Evolutionary conservation across 2,888 invertebrate genomes (phyloP), one percentile per base, ranked within the genome.

Genomic region (Ormyrus labotus): DNA sequence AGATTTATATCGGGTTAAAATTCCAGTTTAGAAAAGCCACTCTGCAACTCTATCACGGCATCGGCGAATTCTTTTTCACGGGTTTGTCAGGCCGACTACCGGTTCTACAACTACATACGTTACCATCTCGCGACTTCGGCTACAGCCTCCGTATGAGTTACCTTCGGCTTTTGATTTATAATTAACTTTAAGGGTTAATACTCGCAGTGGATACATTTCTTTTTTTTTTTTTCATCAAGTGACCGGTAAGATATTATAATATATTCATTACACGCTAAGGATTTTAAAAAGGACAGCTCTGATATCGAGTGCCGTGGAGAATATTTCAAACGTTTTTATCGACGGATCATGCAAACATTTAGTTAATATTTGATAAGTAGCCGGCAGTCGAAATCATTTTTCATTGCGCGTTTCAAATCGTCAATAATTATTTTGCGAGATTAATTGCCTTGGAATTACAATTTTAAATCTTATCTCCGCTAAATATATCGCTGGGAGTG

Each of bases 11-110:
- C 71, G 69, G 10, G 64, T 50, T 50, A 34, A 57, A 13, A 69
- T 69, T 63, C 76, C 76, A 69, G 76, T 76, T 73, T 79, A 73
- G 71, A 79, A 79, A 79, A 79, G 73, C 53, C 63, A 73, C 73
- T 69, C 68, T 58, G 73, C 67, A 73, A 79, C 73, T 79, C 68
- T 68, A 79, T 73, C 73, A 19, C 68, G 67, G 73, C 73, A 55
- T 55, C 61, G 45, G n/a, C 10, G 47, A 19, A 55, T 73, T 73
- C 61, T 73, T 79, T 74, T 74, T 69, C 64, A n/a, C 79, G 45
- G 73, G 63, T 68, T 57, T 79, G 79, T 79, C 72, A 61, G 34
- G 58, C 9, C 48, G 68, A 73, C 69, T 79, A 73, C 79, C 73
- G 73, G 73, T 69, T 79, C 19, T 61, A 7, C 72, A 50, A 78